phyloP scores from a whole-genome alignment of 92 coral and sea anemone genomes.

The Palythoa grandis region DNA sequence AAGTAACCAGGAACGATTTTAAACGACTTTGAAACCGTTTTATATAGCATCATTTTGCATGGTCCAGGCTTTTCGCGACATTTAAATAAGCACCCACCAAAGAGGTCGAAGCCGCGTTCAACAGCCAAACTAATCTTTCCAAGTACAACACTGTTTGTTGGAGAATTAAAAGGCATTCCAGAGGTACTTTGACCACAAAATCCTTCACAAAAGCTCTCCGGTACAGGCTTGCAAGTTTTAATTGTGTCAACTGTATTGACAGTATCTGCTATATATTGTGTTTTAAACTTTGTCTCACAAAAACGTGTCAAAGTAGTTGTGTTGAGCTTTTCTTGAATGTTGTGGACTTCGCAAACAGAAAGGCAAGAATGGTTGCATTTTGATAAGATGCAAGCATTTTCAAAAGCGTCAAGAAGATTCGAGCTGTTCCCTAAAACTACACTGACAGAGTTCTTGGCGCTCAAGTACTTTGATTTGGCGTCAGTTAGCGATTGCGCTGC shows the following conservation, averaged over 20 bases:
- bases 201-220: conserved; percentile 15
- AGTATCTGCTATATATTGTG: neutral
- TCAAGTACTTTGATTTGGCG: neutral
- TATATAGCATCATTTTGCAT: conserved; percentile 17
- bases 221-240: neutral
- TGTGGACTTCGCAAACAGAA: conserved; percentile 22
- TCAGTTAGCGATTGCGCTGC: conserved; percentile 14
- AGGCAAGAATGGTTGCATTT: conserved; percentile 19
- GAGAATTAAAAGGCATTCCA: neutral
- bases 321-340: conserved; percentile 18
- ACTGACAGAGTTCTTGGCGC: neutral
- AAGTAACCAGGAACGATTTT: neutral
- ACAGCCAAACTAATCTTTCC: conserved; percentile 5
- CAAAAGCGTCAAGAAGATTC: conserved; percentile 12
- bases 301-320: conserved; percentile 13
- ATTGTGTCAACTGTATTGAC: neutral
- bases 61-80: conserved; percentile 32
- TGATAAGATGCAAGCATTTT: conserved; percentile 13
- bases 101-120: neutral
- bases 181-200: conserved; percentile 4
- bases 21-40: neutral
- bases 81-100: conserved; percentile 18
- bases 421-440: conserved; percentile 12
- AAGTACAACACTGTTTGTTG: conserved; percentile 3
- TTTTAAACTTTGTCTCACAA: conserved; percentile 24